Evolutionary conservation across 2,888 invertebrate species (phyloP).

Genomic region (Venustoraphidia nigricollis): DNA sequence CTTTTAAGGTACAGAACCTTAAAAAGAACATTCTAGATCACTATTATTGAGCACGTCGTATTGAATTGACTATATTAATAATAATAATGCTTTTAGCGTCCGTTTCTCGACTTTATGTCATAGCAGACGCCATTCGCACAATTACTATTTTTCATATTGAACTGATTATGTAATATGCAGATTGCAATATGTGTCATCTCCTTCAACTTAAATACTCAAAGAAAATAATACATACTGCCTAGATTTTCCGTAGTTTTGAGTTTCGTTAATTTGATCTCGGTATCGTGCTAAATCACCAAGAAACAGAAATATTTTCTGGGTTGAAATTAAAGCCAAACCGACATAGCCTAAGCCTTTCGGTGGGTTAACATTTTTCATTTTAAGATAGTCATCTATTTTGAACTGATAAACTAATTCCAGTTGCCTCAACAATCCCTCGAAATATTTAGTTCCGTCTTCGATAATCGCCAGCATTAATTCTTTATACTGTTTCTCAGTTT

Average conservation of each 20-base stretch:
- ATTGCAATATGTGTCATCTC: no score
- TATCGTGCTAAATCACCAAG: conserved; percentile 89
- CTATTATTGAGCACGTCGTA: no score
- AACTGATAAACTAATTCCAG: conserved; percentile 65
- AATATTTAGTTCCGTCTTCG: conserved; percentile 66
- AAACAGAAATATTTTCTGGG: conserved; percentile 76
- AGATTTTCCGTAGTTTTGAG: conserved; percentile 64
- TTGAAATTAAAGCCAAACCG: conserved; percentile 64
- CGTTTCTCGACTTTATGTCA: no score
- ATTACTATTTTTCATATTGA: no score
- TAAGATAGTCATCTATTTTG: conserved; percentile 44
- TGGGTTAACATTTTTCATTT: conserved; percentile 38
- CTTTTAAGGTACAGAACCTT: no score
- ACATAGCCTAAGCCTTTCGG: conserved; percentile 50
- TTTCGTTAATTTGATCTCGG: conserved; percentile 68
- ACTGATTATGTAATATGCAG: no score
- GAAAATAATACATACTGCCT: conserved; percentile 37
- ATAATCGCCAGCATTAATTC: conserved; percentile 51
- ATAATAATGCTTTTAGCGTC: no score
- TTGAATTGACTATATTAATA: no score
- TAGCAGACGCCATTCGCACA: no score
- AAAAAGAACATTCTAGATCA: no score
- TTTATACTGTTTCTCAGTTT: conserved; percentile 47
- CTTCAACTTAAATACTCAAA: background rate
- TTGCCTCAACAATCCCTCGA: conserved; percentile 54